Base-by-base conservation (phyloP, 2,797 vertebrate genomes). In the Hipposideros larvatus region DNA sequence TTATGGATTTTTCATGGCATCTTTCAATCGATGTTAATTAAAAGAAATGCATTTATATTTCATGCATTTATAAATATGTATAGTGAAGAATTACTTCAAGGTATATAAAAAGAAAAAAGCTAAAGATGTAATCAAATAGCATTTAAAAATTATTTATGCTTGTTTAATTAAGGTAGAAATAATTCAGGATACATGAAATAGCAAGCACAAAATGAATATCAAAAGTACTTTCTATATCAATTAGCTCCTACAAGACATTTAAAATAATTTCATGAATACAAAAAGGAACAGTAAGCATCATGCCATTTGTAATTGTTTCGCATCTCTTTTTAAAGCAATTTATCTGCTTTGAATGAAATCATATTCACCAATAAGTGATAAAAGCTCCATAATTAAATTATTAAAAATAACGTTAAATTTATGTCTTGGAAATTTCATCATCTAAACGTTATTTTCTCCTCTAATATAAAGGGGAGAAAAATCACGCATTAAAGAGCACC, bases 21-120 rank as follows among this genome's bases (percentile, higher is more conserved):
- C 15, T 92, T 97, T 96, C 77, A 98, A 87, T 53, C 87, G n/a
- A 65, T 97, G 11, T 82, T 96, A 87, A 87, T 95, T 96, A 66
- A 95, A 96, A 96, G 22, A 85, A 63, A 41, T 83, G 16, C 63
- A n/a, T n/a, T n/a, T n/a, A n/a, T n/a, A 24, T 80, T 59, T n/a
- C 21, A 57, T 78, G 21, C 13, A 53, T 78, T 70, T 63, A 37
- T 84, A 82, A 5, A 37, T 59, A 4, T 37, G 22, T 84, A 4
- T 79, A 68, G 48, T 59, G 97, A 96, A 96, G 79, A 96, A 86
- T 18, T 96, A 13, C 51, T 46, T 86, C 13, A 95, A 55, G 95
- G 48, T 86, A 79, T 95, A 66, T 68, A 97, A 96, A 97, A 66
- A 55, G 63, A 65, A 96, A 91, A 95, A 94, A 53, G 24, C 55